Base-by-base conservation (phyloP, 2,113 vertebrate species). In the Falcunculus frontatus region DNA sequence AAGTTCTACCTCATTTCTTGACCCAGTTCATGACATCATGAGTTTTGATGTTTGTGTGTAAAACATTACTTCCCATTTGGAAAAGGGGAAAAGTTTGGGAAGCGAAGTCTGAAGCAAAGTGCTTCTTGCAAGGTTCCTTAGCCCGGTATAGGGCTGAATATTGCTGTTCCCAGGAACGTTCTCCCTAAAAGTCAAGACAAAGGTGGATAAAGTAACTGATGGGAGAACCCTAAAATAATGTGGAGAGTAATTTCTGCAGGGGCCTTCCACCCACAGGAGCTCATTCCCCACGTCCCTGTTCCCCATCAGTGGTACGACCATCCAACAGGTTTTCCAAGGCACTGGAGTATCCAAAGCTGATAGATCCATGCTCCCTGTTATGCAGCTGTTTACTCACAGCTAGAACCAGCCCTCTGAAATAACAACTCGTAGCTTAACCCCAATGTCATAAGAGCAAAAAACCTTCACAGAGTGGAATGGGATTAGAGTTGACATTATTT, bases 11-110 rank as follows among this genome's bases (percentile, higher is more conserved):
- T 70, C 11, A 13, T 41, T 89, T 78, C 64, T 68, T 49, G 42
- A 57, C 9, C 60, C 63, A 75, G 2, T 44, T 57, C 1, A n/a
- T 21, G 5, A 35, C n/a, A 26, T 4, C 2, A 1, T 12, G 12
- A 55, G 23, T 30, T 53, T 57, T 74, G 5, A 1, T 81, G 77
- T 81, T 32, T 1, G 1, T 4, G 4, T 32, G n/a, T 13, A 19
- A 83, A 73, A 22, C 19, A 1, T 44, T 41, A 16, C 7, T 74
- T 72, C 7, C 13, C 7, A 13, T 63, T 35, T 35, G 13, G 27
- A 90, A 50, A 63, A 73, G 2, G 1, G 13, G 30, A 83, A 30
- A 86, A 53, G 4, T 1, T 2, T 84, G 13, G 57, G 59, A 83
- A 68, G 8, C 1, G 39, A 78, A 8, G 4, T 39, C 23, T 62